Evolutionary conservation across 2,797 vertebrate species (phyloP), one percentile per base, ranked within the genome.

Genomic region (Brachyalestes nurse): DNA sequence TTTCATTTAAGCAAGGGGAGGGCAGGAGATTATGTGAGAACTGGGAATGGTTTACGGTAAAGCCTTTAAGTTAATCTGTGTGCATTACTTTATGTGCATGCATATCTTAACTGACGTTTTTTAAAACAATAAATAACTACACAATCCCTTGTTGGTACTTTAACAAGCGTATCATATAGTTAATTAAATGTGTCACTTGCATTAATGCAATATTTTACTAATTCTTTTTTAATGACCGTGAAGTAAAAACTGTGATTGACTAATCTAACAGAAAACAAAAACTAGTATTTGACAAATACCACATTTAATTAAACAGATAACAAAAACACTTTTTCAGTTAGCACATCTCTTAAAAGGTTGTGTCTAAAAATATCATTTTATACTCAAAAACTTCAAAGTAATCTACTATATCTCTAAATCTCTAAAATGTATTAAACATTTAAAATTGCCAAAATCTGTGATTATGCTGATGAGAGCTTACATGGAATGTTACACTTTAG

Each of bases 1-100:
- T 51, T 75, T 55, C 47, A 74, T 78, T 61, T 79, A 69, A 62
- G 73, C 2, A 14, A 57, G 57, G 69, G 51, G 10, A 65, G 55
- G 49, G 42, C n/a, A 61, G 62, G 65, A 53, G 83, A 82, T 76
- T 75, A 69, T 42, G 55, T 70, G 49, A 34, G 25, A 75, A 75
- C 14, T 40, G 77, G 69, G 17, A 42, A 67, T 47, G 72, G 76
- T 71, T 75, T 79, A 66, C 55, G 61, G 51, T 72, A 72, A 75
- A 72, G 51, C 7, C 38, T n/a, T 55, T 9, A 19, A 61, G 65
- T 74, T 51, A 80, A 83, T 79, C 72, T 66, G 45, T 78, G 40
- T 14, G 77, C 40, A 70, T 67, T 78, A 51, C 16, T 72, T 82
- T 71, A 64, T 53, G 21, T 21, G 72, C 82, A 21, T 60, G 42